A percentile compares a stretch with the other conserved stretches of the same genome.
Evolutionary conservation across 2,888 invertebrate species (phyloP).

Genomic region (Lottia gigantea): DNA sequence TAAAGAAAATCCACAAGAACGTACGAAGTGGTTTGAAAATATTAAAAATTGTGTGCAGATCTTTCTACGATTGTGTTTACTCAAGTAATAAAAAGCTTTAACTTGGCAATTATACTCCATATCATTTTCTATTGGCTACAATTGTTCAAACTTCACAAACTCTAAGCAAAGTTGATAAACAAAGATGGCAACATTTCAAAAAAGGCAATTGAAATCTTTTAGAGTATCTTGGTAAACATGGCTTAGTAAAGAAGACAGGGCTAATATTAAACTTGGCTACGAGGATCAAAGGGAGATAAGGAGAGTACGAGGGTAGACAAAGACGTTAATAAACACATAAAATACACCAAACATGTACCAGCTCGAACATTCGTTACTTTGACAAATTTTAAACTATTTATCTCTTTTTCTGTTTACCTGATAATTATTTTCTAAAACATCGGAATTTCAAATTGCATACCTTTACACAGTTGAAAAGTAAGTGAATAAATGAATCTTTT

Average conservation of each 20-base stretch:
- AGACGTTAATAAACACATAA: background rate
- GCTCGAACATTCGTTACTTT: no score
- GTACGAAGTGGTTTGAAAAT: background rate
- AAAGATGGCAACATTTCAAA: background rate
- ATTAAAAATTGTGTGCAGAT: background rate
- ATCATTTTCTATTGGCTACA: background rate
- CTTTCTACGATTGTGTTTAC: background rate
- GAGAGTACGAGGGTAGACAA: background rate
- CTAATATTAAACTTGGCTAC: conserved; percentile 8
- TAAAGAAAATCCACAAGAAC: background rate
- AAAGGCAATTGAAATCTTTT: conserved; percentile 11
- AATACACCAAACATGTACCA: no score
- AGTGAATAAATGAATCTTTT: no score
- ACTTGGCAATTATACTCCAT: background rate
- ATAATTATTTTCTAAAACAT: no score
- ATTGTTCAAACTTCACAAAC: background rate
- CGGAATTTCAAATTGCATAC: no score
- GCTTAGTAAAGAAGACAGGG: background rate
- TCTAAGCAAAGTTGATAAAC: background rate
- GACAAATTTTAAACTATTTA: no score
- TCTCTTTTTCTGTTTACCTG: no score
- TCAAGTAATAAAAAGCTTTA: background rate
- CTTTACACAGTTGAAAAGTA: no score
- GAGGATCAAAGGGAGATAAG: background rate
- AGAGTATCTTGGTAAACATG: conserved; percentile 3